These are phyloP conservation scores for Torymus auratus DNA, from an alignment of 2,888 invertebrate genomes.

Conservation along the genomic window DNA sequence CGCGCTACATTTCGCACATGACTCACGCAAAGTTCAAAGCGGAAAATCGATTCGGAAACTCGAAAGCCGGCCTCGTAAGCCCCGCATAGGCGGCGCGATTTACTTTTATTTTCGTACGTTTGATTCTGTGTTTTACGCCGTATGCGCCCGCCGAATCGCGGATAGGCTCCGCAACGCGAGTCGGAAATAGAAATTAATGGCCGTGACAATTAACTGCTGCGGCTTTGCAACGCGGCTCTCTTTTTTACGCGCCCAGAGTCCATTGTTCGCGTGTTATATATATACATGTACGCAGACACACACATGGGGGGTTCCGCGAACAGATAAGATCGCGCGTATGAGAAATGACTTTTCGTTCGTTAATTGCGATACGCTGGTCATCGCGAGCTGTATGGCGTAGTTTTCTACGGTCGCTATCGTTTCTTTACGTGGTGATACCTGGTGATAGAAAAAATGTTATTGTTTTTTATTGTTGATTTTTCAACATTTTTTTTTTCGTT, in stretches of 20 bases:
- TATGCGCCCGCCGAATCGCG: not conserved
- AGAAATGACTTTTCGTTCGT: slow-evolving; percentile 35
- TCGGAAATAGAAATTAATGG: slow-evolving; percentile 42
- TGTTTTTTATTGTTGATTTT: too few species aligned
- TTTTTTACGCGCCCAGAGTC: slow-evolving; percentile 12
- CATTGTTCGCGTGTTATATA: not conserved
- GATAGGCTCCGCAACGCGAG: not conserved
- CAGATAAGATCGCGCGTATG: slow-evolving; percentile 37
- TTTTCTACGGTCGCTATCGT: too few species aligned
- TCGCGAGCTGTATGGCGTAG: too few species aligned
- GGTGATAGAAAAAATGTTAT: too few species aligned
- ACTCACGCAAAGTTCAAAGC: slow-evolving; percentile 17
- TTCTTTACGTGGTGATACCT: too few species aligned
- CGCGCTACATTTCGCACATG: slow-evolving; percentile 7
- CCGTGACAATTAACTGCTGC: slow-evolving; percentile 45
- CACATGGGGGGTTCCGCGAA: slow-evolving; percentile 6
- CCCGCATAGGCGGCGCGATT: not conserved
- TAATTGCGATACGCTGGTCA: not conserved
- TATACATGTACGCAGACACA: too few species aligned
- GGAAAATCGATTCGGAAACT: slow-evolving; percentile 41
- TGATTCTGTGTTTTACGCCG: slow-evolving; percentile 36
- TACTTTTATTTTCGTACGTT: slow-evolving; percentile 23
- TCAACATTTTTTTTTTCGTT: too few species aligned
- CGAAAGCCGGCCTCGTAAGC: not conserved
- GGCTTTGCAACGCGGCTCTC: too few species aligned